A percentile compares a stretch with the other conserved stretches of the same genome.
phyloP scores from a whole-genome alignment of 2,113 vertebrate species.

The Tachuris rubrigastra region DNA sequence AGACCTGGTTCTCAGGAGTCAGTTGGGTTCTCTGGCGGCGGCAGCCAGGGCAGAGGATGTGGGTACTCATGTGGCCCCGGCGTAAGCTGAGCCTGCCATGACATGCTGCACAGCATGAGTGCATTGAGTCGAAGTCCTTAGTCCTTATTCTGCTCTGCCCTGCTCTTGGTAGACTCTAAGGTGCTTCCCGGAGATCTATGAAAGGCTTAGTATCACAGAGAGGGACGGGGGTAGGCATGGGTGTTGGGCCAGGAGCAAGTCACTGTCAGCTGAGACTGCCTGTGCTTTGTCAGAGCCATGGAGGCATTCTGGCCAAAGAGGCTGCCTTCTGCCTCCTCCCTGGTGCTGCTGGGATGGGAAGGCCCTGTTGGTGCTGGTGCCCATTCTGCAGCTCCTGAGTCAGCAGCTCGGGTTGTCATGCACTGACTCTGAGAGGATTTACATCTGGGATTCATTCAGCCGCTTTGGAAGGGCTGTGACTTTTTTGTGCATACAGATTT shows the following conservation, averaged over 20 bases:
- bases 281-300: rapidly evolving
- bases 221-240: too few species aligned
- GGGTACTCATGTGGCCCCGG: rapidly evolving
- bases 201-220: not conserved
- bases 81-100: not conserved
- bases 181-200: not conserved
- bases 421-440: not conserved
- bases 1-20: not conserved
- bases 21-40: rapidly evolving
- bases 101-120: not conserved
- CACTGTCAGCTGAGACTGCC: not conserved
- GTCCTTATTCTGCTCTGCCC: not conserved
- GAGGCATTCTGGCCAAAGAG: not conserved
- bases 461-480: not conserved
- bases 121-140: rapidly evolving
- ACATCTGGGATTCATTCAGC: not conserved
- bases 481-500: not conserved
- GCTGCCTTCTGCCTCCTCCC: not conserved
- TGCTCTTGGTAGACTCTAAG: not conserved
- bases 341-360: not conserved
- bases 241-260: not conserved
- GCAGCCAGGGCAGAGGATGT: rapidly evolving
- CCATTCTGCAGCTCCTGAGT: not conserved
- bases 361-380: not conserved
- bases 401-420: not conserved